Evolutionary conservation across 2,113 vertebrate genomes (phyloP), one percentile per base, ranked within the genome.

Genomic region (Erinaceus europaeus): DNA sequence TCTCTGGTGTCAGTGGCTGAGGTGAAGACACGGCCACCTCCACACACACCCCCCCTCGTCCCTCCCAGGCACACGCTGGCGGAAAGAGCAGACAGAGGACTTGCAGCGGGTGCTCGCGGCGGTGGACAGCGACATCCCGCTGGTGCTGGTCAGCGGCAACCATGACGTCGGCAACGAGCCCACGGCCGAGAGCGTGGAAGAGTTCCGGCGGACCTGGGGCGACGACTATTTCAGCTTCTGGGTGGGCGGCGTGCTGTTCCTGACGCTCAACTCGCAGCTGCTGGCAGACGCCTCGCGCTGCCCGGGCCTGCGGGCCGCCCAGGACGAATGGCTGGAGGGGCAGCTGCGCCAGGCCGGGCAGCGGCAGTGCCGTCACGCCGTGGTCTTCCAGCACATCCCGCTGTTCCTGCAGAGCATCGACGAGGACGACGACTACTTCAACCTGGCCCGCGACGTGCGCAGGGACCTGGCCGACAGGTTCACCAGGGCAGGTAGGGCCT

Each of bases 181-280:
- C 11, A 99, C 98, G 0, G 94, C 93, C 0, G 97, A 97, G 83
- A 98, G 97, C 0, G 84, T 99, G 78, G 94, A 97, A 11, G 95
- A 98, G 74, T 99, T 97, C 89, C 97, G 98, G 95, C 94, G 57
- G 13, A 96, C 92, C 3, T 99, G 99, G 99, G 99, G 99, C 1
- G 98, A 99, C 1, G 99, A 99, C 95, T 99, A 99, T 95, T 99
- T 99, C 96, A 98, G 98, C 96, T 99, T 99, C 95, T 99, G 98
- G 99, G 98, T 98, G 11, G 98, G 98, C 5, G 99, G 99, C 1
- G 98, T 99, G 86, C 94, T 99, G 91, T 99, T 98, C 94, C 97
- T 99, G 42, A 98, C 99, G 83, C 97, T 99, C 90, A 99, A 99
- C 96, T 99, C 99, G 69, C 99, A 99, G 96, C 92, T 99, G 6